Conservation (phyloP, 2,888 invertebrate genomes). For the Selenia dentaria region DNA sequence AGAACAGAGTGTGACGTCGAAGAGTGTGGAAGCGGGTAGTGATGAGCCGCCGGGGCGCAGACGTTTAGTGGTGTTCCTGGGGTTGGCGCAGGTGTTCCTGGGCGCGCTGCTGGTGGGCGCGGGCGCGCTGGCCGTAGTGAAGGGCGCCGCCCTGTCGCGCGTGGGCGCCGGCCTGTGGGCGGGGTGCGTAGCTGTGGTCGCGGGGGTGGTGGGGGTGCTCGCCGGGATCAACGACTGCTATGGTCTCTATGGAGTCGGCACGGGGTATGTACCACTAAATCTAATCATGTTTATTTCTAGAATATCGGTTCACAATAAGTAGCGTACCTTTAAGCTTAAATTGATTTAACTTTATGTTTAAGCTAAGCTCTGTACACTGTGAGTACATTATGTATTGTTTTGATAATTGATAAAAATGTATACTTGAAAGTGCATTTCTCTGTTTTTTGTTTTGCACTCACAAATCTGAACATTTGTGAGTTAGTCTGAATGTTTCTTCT, state of each 20-base stretch:
- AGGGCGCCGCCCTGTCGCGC: slow-evolving; percentile 83
- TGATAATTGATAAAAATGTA: no score
- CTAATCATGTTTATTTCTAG: no score
- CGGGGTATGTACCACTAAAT: slow-evolving; percentile 50
- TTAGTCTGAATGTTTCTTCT: no score
- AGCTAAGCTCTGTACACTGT: no score
- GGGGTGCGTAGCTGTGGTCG: slow-evolving; percentile 86
- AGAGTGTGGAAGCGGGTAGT: slow-evolving; percentile 71
- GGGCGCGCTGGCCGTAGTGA: slow-evolving; percentile 86
- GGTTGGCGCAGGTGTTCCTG: slow-evolving; percentile 85
- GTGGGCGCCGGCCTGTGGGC: slow-evolving; percentile 89
- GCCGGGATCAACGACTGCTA: slow-evolving; percentile 85
- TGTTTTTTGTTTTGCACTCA: no score
- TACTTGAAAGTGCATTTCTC: no score
- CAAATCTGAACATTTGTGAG: no score
- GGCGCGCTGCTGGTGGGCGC: slow-evolving; percentile 86
- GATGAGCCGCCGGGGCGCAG: slow-evolving; percentile 43
- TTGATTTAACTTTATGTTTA: no score
- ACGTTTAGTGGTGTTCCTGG: slow-evolving; percentile 79
- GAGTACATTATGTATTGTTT: no score
- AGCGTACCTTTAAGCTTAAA: no score
- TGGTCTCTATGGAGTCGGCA: slow-evolving; percentile 58
- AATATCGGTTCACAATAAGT: no score
- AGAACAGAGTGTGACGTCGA: slow-evolving; percentile 67
- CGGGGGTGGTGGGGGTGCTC: slow-evolving; percentile 86